Evolutionary conservation across 2,888 invertebrate species (phyloP).

Genomic region (Himalopsyche japonica): DNA sequence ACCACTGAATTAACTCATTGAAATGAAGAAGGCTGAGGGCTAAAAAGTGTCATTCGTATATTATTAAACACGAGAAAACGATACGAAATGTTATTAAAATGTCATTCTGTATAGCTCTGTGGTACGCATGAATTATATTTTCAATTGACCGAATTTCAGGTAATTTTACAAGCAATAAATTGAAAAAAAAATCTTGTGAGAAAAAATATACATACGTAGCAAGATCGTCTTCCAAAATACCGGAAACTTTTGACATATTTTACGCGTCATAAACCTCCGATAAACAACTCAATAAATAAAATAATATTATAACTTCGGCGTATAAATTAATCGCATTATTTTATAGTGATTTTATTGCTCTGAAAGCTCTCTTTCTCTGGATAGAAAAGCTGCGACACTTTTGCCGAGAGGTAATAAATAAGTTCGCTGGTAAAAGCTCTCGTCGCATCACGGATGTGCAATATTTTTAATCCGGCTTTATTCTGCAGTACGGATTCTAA

Average conservation of each 20-base stretch:
- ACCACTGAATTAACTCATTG: too few relatives aligned
- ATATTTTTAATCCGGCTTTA: conserved; percentile 32
- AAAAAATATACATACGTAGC: too few relatives aligned
- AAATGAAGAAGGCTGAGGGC: too few relatives aligned
- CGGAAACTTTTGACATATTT: neutral
- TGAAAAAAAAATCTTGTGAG: too few relatives aligned
- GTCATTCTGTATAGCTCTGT: too few relatives aligned
- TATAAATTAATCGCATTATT: neutral
- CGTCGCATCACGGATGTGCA: conserved; percentile 24
- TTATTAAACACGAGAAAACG: too few relatives aligned
- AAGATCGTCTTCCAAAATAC: too few relatives aligned
- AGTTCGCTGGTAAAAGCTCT: conserved; percentile 15
- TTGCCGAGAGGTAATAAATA: neutral
- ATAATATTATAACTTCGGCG: neutral
- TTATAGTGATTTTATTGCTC: conserved; percentile 4
- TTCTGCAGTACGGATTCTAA: neutral
- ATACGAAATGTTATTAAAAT: too few relatives aligned
- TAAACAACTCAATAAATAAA: neutral
- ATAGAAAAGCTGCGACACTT: neutral
- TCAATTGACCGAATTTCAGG: too few relatives aligned
- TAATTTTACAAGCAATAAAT: too few relatives aligned
- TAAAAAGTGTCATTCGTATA: too few relatives aligned
- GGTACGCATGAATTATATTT: too few relatives aligned
- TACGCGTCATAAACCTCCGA: neutral
- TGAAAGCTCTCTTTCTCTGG: neutral